Evolutionary conservation across 2,113 vertebrate genomes (phyloP), one percentile per base, ranked within the genome.

Genomic region (Dolichotis patagonum): DNA sequence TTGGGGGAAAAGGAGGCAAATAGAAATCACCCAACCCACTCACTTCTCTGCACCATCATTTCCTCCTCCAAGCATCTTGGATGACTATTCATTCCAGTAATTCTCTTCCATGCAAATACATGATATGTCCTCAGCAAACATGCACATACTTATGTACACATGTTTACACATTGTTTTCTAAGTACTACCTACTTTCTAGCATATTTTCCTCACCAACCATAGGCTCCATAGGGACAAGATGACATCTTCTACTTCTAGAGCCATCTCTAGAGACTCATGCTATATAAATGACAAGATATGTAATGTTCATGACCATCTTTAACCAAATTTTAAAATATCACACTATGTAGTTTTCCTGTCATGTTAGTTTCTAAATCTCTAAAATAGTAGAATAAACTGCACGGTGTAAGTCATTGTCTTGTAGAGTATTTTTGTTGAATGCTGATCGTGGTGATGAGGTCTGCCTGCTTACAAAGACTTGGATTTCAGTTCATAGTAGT

Each of bases 301-400:
- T 46, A 54, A 80, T n/a, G 22, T 32, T 26, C 63, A 52, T 80
- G 62, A 30, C 17, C 35, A 60, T 30, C 17, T 52, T 71, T 49
- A 88, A 56, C 20, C 41, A 88, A 46, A 35, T 90, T 90, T 94
- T 85, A 60, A 69, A 20, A 49, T 49, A 91, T 24, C 78, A 69
- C 38, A 69, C 19, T 54, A 69, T 19, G 52, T 5, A 65, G 17
- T 78, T 46, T 22, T 60, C 35, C 32, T 56, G 43, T 49, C 78
- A 67, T 90, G 43, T 88, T 60, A 13, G 73, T 81, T 85, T 26
- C 54, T 92, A 54, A 92, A 81, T 58, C 16, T 94, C 28, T 62
- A 32, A 20, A n/a, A 54, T 78, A 88, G 10, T 10, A 11, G 2
- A 67, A 24, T 41, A 63, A 73, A 87, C 19, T 60, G 11, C 1